Percentiles rank a stretch among this genome's conserved stretches.
phyloP scores from a whole-genome alignment of 2,888 invertebrate genomes.

The Polia nebulosa region DNA sequence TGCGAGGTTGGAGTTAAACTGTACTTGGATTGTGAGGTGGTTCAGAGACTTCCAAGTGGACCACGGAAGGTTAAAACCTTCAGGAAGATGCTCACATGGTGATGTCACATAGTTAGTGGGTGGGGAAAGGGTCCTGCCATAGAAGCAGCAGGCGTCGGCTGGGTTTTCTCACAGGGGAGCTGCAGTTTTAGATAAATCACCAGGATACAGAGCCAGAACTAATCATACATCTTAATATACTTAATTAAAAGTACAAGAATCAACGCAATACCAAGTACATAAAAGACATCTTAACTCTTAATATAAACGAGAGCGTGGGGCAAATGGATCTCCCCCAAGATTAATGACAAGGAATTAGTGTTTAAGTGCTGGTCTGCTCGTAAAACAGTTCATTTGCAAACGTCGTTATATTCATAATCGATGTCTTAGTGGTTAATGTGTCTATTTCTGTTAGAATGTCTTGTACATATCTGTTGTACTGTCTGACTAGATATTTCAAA shows the following conservation, averaged over 20 bases:
- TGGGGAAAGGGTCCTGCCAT: neutral
- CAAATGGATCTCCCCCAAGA: slow-evolving; percentile 31
- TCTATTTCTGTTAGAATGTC: slow-evolving; percentile 22
- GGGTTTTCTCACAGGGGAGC: no score
- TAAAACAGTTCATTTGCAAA: slow-evolving; percentile 51
- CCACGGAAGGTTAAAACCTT: neutral
- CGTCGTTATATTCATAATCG: slow-evolving; percentile 38
- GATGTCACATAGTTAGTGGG: neutral
- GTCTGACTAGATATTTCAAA: no score
- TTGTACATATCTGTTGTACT: slow-evolving; percentile 1
- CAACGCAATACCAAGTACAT: neutral
- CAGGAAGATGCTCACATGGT: neutral
- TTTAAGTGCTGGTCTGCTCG: slow-evolving; percentile 23
- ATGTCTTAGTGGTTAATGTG: slow-evolving; percentile 12
- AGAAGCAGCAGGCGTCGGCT: neutral
- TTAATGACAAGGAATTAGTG: slow-evolving; percentile 48
- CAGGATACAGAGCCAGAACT: no score
- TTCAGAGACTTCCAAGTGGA: neutral
- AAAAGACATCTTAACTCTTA: slow-evolving; percentile 13
- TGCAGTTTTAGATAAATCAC: no score
- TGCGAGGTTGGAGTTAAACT: no score
- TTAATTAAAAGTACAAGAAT: slow-evolving; percentile 1
- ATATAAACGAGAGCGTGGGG: slow-evolving; percentile 26
- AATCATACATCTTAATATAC: no score
- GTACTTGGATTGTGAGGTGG: no score